Base-by-base conservation (phyloP, 30 jellyfish, hydroid and myxozoan species). In the Aurelia sp. region DNA sequence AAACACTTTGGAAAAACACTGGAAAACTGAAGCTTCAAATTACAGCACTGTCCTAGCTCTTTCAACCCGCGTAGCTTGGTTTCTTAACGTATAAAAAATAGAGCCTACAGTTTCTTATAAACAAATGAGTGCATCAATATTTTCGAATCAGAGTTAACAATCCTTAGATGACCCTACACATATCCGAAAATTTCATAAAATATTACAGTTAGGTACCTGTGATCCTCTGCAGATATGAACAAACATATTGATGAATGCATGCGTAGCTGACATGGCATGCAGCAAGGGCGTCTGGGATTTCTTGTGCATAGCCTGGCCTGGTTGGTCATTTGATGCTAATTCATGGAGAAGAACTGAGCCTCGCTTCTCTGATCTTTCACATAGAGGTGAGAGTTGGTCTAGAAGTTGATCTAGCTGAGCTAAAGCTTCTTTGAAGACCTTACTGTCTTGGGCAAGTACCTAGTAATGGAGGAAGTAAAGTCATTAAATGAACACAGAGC, bases 151-250 rank as follows among this genome's bases (percentile, higher is more conserved):
- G 13, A 44, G 55, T 16, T 13, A 44, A 44, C 9, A 44, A 44
- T 44, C 55, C 13, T 7, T 2, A 9, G 15, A 44, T 44, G 55
- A 44, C 15, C 55, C 33, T 27, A 27, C 2, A 44, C 13, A 44
- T 44, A 1, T 44, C 2, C 9, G 55, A 44, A 1, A 8, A 44
- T 44, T 8, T 44, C 55, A 44, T 16, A 44, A 44, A 27, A 27
- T 0, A 27, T 27, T 27, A 0, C 1, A 27, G 33, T 27, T 44
- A 8, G 20, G 6, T 72, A 95, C 99, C 98, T 86, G 99, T 31
- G 99, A 95, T 11, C 99, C 99, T 19, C 99, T 90, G 90, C 99
- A 84, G 30, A 95, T 90, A 68, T 81, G 95, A 31, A 95, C 91
- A 80, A 95, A 95, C 80, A 88, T 86, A 72, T 84, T 95, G 82